phyloP scores from a whole-genome alignment of 2,888 invertebrate species.

The Siphlonurus alternatus region DNA sequence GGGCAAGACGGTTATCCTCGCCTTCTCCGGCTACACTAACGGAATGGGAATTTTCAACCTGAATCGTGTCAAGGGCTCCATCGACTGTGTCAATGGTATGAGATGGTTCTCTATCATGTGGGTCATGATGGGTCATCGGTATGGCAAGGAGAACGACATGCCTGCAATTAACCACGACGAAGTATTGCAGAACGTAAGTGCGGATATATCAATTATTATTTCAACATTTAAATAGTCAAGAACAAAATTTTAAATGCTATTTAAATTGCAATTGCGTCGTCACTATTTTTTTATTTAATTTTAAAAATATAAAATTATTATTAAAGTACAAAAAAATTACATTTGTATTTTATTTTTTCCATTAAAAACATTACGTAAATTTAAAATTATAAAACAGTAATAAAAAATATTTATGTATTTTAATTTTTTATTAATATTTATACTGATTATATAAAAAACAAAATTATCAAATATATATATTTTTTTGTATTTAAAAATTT shows the following conservation, averaged over 20 bases:
- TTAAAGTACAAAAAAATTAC: no score
- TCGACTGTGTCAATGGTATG: constrained; percentile 24
- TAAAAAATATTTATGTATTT: no score
- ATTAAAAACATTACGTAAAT: no score
- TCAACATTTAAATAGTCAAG: not conserved
- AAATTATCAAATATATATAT: no score
- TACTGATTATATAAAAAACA: no score
- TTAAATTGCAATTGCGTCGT: not conserved
- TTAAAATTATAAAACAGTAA: no score
- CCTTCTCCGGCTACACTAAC: constrained; percentile 23
- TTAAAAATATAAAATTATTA: no score
- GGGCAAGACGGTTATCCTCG: constrained; percentile 10
- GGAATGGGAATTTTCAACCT: constrained; percentile 5
- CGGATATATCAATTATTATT: not conserved
- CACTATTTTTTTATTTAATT: not conserved
- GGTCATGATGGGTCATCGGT: constrained; percentile 18
- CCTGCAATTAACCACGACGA: constrained; percentile 15
- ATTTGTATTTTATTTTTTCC: no score
- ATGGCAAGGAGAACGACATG: constrained; percentile 11
- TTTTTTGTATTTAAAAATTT: no score
- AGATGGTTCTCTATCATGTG: constrained; percentile 19
- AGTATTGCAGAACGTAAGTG: constrained; percentile 1
- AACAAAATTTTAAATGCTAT: no score
- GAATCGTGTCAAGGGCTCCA: constrained; percentile 13
- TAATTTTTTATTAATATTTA: no score